Base-by-base conservation (phyloP, 2,888 invertebrate species). In the Ectropis crepuscularia region DNA sequence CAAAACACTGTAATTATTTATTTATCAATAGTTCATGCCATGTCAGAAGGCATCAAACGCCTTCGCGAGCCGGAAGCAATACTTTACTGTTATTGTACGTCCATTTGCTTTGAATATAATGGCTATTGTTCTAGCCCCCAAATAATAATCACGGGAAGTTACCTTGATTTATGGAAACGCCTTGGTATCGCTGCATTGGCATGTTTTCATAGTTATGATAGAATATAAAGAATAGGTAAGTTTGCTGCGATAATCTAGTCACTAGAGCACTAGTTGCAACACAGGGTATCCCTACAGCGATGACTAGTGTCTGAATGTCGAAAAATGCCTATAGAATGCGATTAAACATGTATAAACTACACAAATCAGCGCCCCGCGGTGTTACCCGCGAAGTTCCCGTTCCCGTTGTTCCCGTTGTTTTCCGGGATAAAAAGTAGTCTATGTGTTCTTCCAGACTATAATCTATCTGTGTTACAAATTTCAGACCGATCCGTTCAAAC, bases 61-160 rank as follows among this genome's bases (percentile, higher is more conserved):
- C 53, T 58, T 80, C 81, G 79, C 80, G 79, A 77, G 81, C 85
- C 88, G 90, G 89, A 91, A 89, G 88, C 85, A 77, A 89, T 88
- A 79, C 81, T 85, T 88, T 86, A 86, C 80, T 71, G 77, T 83
- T 83, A 84, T 81, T 74, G 77, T 78, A 86, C 82, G 81, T 85
- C 85, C 87, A 88, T 90, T 87, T 88, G 85, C 83, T 87, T 83
- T 82, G 85, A 87, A 86, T 82, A 90, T 91, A 90, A 91, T 91
- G 81, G 91, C 89, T 78, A 91, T 92, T 92, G 91, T 91, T 89
- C 85, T 83, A 82, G 79, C 80, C 78, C 83, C 85, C 67, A 77
- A 88, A 88, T 83, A 28, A 83, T 89, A 88, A 89, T 87, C 80
- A 80, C 83, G 85, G 85, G 83, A 85, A 85, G 84, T 84, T 80